Conservation (phyloP, 2,888 invertebrate genomes). For the Amphipyra tragopoginis region DNA sequence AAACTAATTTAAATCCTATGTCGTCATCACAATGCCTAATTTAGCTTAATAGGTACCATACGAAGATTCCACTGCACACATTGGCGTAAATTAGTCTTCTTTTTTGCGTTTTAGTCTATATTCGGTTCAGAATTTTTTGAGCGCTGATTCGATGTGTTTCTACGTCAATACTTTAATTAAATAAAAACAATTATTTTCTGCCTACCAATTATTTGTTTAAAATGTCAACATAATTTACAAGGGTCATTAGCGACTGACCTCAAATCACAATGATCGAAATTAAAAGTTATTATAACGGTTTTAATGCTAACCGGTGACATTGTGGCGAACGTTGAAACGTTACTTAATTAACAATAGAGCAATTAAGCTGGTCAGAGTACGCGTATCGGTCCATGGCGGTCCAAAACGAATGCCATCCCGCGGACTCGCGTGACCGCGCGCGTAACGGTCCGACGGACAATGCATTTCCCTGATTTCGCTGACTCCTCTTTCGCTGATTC, state of each 20-base stretch:
- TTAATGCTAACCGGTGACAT: constrained; percentile 77
- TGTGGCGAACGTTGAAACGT: constrained; percentile 84
- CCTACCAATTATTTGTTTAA: too few relatives aligned
- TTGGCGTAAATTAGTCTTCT: too few relatives aligned
- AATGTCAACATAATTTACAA: constrained; percentile 10
- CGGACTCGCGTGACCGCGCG: constrained; percentile 64
- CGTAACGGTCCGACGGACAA: constrained; percentile 81
- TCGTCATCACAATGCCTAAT: too few relatives aligned
- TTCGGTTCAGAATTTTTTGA: too few relatives aligned
- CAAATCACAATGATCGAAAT: constrained; percentile 63
- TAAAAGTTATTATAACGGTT: constrained; percentile 75
- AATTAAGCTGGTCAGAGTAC: constrained; percentile 84
- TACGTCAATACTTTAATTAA: too few relatives aligned
- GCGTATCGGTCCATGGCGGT: constrained; percentile 75
- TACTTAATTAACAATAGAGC: constrained; percentile 89
- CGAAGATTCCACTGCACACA: too few relatives aligned
- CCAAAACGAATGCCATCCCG: constrained; percentile 83
- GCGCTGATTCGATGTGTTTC: too few relatives aligned
- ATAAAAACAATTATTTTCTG: too few relatives aligned
- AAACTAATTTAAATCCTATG: too few relatives aligned
- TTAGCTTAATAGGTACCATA: too few relatives aligned
- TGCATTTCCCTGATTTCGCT: constrained; percentile 85
- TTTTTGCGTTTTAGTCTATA: too few relatives aligned
- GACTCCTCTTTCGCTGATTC: constrained; percentile 80
- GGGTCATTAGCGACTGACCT: constrained; percentile 28